Evolutionary conservation across 2,113 vertebrate species (phyloP).

Genomic region (Empidonax traillii): DNA sequence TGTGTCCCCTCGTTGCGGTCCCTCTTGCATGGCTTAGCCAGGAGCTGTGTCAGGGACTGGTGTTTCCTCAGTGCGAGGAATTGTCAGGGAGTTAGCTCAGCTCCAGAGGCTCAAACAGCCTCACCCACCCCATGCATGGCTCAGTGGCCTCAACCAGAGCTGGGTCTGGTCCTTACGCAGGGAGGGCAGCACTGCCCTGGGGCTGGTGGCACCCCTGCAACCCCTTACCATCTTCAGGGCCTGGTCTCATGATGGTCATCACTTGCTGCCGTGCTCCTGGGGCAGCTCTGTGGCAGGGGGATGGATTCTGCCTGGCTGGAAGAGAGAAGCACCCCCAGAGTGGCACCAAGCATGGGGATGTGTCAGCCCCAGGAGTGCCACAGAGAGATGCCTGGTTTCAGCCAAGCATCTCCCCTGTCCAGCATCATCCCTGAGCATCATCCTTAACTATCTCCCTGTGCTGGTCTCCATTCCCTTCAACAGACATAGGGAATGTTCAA

Average conservation of each 20-base stretch:
- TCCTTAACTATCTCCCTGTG: neutral
- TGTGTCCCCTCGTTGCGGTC: accelerated
- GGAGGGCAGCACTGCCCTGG: neutral
- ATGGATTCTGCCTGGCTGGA: neutral
- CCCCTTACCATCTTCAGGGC: constrained; percentile 40
- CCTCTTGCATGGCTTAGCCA: accelerated
- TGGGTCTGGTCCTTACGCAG: neutral
- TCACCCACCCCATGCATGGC: neutral
- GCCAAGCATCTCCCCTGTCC: neutral
- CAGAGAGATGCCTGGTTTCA: neutral
- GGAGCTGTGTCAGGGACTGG: neutral
- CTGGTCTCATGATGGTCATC: constrained; percentile 69
- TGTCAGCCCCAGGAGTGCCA: neutral
- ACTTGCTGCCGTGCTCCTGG: constrained; percentile 46
- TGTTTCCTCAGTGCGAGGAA: accelerated
- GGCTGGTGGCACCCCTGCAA: neutral
- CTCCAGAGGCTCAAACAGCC: neutral
- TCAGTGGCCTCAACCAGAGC: neutral
- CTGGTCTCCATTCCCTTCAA: neutral
- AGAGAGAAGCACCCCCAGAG: neutral
- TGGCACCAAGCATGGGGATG: neutral
- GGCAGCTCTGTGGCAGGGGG: neutral
- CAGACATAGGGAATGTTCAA: accelerated
- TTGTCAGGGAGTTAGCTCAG: neutral
- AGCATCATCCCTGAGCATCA: neutral